Base-by-base conservation (phyloP, 2,797 vertebrate genomes). In the Halcyon chelicuti region DNA sequence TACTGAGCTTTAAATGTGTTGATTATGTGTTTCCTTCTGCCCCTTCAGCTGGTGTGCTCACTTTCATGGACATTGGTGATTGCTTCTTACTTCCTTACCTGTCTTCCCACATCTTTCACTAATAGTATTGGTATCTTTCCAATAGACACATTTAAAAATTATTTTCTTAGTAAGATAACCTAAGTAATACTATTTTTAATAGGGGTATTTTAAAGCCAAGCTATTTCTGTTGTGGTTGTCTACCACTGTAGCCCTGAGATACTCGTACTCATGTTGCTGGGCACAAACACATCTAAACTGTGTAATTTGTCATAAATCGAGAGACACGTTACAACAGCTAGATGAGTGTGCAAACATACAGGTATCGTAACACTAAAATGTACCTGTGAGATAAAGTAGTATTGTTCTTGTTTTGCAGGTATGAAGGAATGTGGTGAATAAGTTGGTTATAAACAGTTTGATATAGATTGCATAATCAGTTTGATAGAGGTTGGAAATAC, bases 181-280 rank as follows among this genome's bases (percentile, higher is more conserved):
- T 66, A 62, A 73, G 25, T 37, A 49, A 22, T n/a, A 23, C 5
- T 49, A 15, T 51, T 76, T 86, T 86, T 55, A 29, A 55, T 46
- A 8, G 0, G 44, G 42, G 12, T 21, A 14, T 63, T 85, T 62
- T 4, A 60, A 85, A 28, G 2, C 9, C 4, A 14, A 4, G 49
- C 0, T 73, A n/a, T 78, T 80, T 75, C 21, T 78, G 0, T 42
- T 62, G 54, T 40, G 6, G 8, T 52, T 10, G 2, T 60, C n/a
- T 39, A 1, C 35, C 67, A 1, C 37, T 61, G 29, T 68, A 55
- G 42, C 31, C 67, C 31, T 42, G 79, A 82, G 22, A 14, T 84
- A 25, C 60, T n/a, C 5, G 7, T 78, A 40, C 42, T 77, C 4
- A 0, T 0, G 1, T 35, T 63, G 46, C 44, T 57, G 37, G 20